These are phyloP conservation scores for Plecotus auritus DNA, from an alignment of 2,113 vertebrate species.

Conservation along the genomic window DNA sequence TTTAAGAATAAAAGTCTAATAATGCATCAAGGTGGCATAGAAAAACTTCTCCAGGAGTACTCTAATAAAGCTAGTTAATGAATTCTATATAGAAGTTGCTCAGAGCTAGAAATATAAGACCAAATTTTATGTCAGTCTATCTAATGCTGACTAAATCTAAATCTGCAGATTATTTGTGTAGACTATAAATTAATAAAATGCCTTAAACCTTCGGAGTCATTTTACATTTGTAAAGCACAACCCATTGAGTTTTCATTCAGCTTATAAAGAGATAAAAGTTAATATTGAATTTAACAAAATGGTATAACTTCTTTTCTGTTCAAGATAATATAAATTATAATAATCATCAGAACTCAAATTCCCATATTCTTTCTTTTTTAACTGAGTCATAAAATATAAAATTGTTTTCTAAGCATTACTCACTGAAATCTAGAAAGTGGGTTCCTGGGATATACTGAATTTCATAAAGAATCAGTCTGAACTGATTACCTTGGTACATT, in stretches of 20 bases:
- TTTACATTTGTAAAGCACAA: slow-evolving; percentile 5
- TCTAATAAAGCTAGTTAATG: slow-evolving; percentile 19
- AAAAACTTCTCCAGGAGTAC: slow-evolving; percentile 39
- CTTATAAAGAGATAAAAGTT: background rate
- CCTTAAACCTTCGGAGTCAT: background rate
- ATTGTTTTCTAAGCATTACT: slow-evolving; percentile 27
- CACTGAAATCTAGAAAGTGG: background rate
- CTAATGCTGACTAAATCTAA: slow-evolving; percentile 43
- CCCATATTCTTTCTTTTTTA: background rate
- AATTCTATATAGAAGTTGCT: slow-evolving; percentile 22
- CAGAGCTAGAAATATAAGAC: slow-evolving; percentile 38
- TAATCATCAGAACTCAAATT: background rate
- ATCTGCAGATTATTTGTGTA: background rate
- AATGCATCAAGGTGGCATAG: background rate
- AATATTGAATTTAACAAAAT: background rate
- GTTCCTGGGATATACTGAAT: background rate
- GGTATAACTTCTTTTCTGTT: background rate
- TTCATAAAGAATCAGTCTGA: background rate
- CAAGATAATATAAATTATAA: background rate
- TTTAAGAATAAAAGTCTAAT: slow-evolving; percentile 29
- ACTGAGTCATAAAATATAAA: background rate
- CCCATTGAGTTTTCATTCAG: slow-evolving; percentile 24
- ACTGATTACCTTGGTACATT: background rate
- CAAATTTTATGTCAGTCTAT: slow-evolving; percentile 6
- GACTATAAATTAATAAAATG: slow-evolving; percentile 8